Evolutionary conservation across 92 coral and sea anemone species (phyloP).

Genomic region (Parazoanthus swiftii): DNA sequence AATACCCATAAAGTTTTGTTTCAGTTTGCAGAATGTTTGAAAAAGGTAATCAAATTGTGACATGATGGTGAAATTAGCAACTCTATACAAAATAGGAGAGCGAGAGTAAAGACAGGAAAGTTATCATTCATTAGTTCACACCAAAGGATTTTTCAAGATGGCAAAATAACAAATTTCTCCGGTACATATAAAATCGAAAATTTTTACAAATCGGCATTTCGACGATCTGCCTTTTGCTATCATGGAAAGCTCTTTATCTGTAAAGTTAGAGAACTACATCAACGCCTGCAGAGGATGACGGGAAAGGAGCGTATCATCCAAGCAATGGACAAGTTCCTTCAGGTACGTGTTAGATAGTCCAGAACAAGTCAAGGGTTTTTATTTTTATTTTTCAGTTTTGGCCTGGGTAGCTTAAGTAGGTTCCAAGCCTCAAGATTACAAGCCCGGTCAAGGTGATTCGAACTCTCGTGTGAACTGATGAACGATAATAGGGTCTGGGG

Average conservation of each 20-base stretch:
- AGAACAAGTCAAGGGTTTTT: not conserved
- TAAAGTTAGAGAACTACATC: not conserved
- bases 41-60: not conserved
- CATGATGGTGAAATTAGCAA: not conserved
- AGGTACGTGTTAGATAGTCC: slow-evolving; percentile 15
- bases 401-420: slow-evolving; percentile 9
- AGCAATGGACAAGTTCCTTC: not conserved
- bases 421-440: slow-evolving; percentile 12
- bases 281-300: not conserved
- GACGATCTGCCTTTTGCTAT: not conserved
- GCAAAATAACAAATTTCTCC: not conserved
- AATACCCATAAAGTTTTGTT: too few relatives aligned
- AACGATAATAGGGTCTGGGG: not conserved
- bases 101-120: not conserved
- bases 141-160: not conserved
- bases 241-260: not conserved
- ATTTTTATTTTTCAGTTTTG: not conserved
- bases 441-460: slow-evolving; percentile 26
- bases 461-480: slow-evolving; percentile 7
- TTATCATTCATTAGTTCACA: not conserved
- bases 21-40: not conserved
- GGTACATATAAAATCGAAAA: not conserved
- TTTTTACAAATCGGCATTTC: not conserved
- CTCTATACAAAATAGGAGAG: not conserved
- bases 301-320: not conserved